Conservation (phyloP, 2,797 vertebrate species). For the Sebastes vulpes region DNA sequence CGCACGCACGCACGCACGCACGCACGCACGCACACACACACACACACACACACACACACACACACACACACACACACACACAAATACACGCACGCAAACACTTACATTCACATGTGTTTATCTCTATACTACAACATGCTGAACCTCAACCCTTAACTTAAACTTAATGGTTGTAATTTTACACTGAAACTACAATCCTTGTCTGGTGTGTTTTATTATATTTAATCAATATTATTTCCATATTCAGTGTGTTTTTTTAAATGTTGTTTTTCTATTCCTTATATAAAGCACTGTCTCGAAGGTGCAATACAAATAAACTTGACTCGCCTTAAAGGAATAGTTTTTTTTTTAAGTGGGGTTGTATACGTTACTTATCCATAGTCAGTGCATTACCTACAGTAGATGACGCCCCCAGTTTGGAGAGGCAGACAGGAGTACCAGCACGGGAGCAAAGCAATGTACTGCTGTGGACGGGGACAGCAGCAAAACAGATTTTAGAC, state of each 20-base stretch:
- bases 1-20: background rate
- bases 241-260: background rate
- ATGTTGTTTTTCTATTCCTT: background rate
- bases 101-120: background rate
- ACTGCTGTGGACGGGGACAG: no score
- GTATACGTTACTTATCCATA: background rate
- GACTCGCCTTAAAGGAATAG: background rate
- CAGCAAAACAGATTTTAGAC: no score
- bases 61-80: slow-evolving; percentile 2
- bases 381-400: background rate
- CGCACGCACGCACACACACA: background rate
- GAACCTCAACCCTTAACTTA: background rate
- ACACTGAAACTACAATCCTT: background rate
- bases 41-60: background rate
- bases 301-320: background rate
- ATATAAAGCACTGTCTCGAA: background rate
- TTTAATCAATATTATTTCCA: background rate
- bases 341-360: background rate
- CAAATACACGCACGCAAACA: background rate
- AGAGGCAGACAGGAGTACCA: background rate
- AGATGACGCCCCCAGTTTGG: background rate
- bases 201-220: background rate
- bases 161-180: background rate
- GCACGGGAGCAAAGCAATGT: no score
- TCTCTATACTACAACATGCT: background rate